A percentile compares a stretch with the other conserved stretches of the same genome.
Evolutionary conservation across 2,797 vertebrate genomes (phyloP).

Genomic region (Antrozous pallidus): DNA sequence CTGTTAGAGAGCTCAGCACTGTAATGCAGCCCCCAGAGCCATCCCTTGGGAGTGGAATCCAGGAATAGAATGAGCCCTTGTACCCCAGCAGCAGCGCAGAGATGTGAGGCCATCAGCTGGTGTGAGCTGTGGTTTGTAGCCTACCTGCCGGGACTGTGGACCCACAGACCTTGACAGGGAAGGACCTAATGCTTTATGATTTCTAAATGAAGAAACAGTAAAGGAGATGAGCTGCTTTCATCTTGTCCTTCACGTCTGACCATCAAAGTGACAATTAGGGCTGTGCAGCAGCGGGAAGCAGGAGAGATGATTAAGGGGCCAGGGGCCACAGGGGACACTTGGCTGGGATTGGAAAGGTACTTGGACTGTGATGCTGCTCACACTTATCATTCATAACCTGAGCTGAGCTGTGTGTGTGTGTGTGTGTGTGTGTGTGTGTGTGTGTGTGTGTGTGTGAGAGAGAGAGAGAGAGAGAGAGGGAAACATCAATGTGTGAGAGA

Average conservation of each 20-base stretch:
- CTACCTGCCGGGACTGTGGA: background rate
- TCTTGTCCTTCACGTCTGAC: background rate
- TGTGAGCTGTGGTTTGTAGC: background rate
- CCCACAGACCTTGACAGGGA: background rate
- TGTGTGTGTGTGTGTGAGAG: too few relatives aligned
- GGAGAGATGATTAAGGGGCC: background rate
- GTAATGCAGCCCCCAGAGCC: background rate
- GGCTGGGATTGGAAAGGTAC: background rate
- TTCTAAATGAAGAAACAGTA: background rate
- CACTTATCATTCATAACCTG: background rate
- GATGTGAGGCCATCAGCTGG: background rate
- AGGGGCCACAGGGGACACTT: background rate
- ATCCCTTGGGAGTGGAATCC: background rate
- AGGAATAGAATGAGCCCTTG: background rate
- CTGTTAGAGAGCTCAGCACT: background rate
- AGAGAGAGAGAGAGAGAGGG: background rate
- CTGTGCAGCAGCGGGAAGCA: background rate
- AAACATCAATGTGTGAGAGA: too few relatives aligned
- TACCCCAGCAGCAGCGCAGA: background rate
- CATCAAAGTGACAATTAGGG: background rate
- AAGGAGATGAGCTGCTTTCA: background rate
- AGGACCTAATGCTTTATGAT: background rate
- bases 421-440: too few relatives aligned
- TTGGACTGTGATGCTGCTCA: background rate
- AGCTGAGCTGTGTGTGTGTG: background rate